Percentiles rank a stretch among this genome's conserved stretches.
These are phyloP conservation scores for Stenurella melanura DNA, from an alignment of 2,888 invertebrate genomes.

Conservation along the genomic window DNA sequence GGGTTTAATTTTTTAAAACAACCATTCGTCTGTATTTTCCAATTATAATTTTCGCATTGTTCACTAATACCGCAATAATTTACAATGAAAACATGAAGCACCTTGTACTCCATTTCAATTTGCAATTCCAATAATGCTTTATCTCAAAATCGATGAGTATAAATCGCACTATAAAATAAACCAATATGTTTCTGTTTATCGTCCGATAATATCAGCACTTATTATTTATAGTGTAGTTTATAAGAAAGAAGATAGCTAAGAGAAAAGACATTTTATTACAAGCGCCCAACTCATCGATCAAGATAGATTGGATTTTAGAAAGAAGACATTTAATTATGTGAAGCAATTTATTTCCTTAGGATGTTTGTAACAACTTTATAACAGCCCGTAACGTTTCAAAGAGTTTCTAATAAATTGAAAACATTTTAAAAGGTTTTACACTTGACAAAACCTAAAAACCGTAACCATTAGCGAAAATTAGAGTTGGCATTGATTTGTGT, in stretches of 20 bases:
- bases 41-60: too few relatives aligned
- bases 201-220: conserved; percentile 20
- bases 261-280: conserved; percentile 43
- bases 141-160: conserved; percentile 11
- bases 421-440: conserved; percentile 28
- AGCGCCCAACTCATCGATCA: conserved; percentile 47
- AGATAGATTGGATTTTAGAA: conserved; percentile 51
- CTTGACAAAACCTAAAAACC: conserved; percentile 33
- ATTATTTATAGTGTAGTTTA: conserved; percentile 23
- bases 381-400: conserved; percentile 28
- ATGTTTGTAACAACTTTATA: conserved; percentile 45
- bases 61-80: too few relatives aligned
- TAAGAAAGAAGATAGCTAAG: not conserved
- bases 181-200: conserved; percentile 8
- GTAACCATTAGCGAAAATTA: conserved; percentile 27
- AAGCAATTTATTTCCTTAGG: conserved; percentile 50
- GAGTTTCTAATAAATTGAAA: conserved; percentile 36
- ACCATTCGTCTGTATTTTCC: too few relatives aligned
- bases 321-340: conserved; percentile 51
- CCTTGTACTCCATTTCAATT: not conserved
- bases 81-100: not conserved
- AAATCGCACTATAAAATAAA: conserved; percentile 8
- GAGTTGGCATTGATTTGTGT: conserved; percentile 27
- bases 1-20: too few relatives aligned
- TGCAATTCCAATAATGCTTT: not conserved